Base-by-base conservation (phyloP, 2,113 vertebrate genomes). In the Empidonax alnorum region DNA sequence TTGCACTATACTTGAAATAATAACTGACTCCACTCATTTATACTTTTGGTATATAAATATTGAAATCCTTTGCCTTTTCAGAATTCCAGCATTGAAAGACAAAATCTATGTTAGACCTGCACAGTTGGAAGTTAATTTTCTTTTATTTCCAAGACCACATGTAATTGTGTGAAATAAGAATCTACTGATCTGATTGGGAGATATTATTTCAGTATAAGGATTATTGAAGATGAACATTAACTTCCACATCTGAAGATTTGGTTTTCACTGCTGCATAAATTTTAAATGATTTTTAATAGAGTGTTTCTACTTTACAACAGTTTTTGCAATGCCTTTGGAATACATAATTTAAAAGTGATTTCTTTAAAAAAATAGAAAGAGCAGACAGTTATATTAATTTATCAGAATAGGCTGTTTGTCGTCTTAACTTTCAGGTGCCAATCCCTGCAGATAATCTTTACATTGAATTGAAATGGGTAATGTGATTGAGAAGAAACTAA, bases 371-470 rank as follows among this genome's bases (percentile, higher is more conserved):
- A 96, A 87, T 72, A 37, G 47, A 95, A 97, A 72, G 67, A 84
- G 55, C 31, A 82, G n/a, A 37, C 35, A 62, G 39, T 53, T 56
- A 44, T 35, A 93, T 28, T 25, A 91, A 65, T 95, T 92, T 82
- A 95, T 58, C 1, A 4, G 68, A 92, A 96, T n/a, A 75, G 46
- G 14, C 28, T 88, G 22, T 73, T 96, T 96, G 76, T 80, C 73
- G 85, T 93, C 84, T 72, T 91, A 96, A 78, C 56, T 94, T 96
- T 55, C 23, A 89, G 50, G 44, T 94, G 62, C 19, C 65, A 77
- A 59, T 50, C 74, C 28, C 66, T 86, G 9, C 44, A 92, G 68
- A 73, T 65, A 92, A 76, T 72, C 61, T 93, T 66, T 53, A 21
- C 75, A 91, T 6, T 94, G 82, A 96, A 89, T 59, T 84, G 61